phyloP scores from a whole-genome alignment of 2,113 vertebrate genomes.

The Gila orcuttii region DNA sequence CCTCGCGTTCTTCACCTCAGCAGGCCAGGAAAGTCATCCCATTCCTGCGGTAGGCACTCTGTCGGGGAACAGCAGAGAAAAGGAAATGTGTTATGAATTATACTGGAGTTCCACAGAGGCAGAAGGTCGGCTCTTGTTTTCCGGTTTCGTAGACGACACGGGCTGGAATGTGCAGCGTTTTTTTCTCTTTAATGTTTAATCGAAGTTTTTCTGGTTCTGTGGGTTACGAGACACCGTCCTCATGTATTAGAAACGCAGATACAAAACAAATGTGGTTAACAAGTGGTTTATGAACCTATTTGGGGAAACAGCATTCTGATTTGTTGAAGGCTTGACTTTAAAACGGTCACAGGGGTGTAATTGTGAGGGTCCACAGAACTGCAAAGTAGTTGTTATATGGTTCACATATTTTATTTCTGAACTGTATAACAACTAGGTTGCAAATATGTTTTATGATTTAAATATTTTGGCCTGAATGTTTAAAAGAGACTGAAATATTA shows the following conservation, averaged over 20 bases:
- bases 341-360: constrained; percentile 25
- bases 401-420: constrained; percentile 1
- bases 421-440: constrained; percentile 19
- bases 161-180: constrained; percentile 58
- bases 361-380: constrained; percentile 1
- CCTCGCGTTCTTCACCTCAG: constrained; percentile 68
- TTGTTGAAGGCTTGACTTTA: constrained; percentile 34
- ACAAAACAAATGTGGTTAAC: constrained; percentile 59
- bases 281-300: constrained; percentile 61
- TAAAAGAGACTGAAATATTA: neutral
- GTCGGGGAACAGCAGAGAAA: constrained; percentile 43
- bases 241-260: constrained; percentile 46
- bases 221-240: constrained; percentile 55
- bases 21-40: constrained; percentile 93
- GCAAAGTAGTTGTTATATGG: neutral
- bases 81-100: constrained; percentile 64
- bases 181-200: constrained; percentile 58
- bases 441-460: constrained; percentile 11
- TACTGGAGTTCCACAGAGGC: constrained; percentile 60
- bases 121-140: constrained; percentile 60
- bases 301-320: constrained; percentile 47
- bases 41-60: constrained; percentile 83
- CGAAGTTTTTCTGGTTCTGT: constrained; percentile 59
- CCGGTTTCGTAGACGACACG: constrained; percentile 62
- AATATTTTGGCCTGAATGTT: constrained; percentile 14